A percentile compares a stretch with the other conserved stretches of the same genome.
Conservation (phyloP, 2,888 invertebrate species). For the Drosophila phalerata region DNA sequence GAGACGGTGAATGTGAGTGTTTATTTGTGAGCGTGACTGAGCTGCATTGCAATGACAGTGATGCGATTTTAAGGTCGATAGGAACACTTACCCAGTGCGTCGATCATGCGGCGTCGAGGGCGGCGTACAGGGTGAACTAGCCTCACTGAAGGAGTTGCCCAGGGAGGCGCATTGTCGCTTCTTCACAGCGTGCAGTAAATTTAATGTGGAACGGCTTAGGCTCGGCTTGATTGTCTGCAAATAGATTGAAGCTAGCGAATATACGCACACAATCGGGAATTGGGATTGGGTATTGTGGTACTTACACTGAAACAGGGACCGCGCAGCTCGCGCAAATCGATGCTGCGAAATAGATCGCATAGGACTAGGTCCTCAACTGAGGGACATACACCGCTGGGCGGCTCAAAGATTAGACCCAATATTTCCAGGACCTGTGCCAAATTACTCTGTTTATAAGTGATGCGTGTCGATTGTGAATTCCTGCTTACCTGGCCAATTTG, state of each 20-base stretch:
- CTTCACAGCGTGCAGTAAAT: slow-evolving; percentile 85
- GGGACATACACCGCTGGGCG: slow-evolving; percentile 89
- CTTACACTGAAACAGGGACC: slow-evolving; percentile 92
- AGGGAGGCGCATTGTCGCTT: slow-evolving; percentile 85
- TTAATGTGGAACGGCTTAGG: slow-evolving; percentile 85
- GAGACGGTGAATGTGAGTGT: slow-evolving; percentile 22
- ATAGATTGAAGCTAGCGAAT: neutral
- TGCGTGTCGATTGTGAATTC: neutral
- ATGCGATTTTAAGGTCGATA: slow-evolving; percentile 6
- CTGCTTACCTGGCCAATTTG: slow-evolving; percentile 87
- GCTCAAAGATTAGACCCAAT: slow-evolving; percentile 91
- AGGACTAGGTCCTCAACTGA: slow-evolving; percentile 92
- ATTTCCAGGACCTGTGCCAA: slow-evolving; percentile 90
- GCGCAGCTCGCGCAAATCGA: slow-evolving; percentile 94
- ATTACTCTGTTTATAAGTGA: neutral
- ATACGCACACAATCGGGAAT: neutral
- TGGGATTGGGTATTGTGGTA: slow-evolving; percentile 23
- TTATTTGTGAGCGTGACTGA: slow-evolving; percentile 29
- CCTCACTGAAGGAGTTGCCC: slow-evolving; percentile 85
- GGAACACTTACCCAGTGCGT: slow-evolving; percentile 84
- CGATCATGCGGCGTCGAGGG: slow-evolving; percentile 85
- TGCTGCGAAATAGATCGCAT: slow-evolving; percentile 94
- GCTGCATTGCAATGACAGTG: slow-evolving; percentile 41
- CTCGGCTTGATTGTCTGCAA: slow-evolving; percentile 85
- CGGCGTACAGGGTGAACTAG: slow-evolving; percentile 85